Evolutionary conservation across 64 coral and sea anemone genomes (phyloP).

Genomic region (Porites lutea): DNA sequence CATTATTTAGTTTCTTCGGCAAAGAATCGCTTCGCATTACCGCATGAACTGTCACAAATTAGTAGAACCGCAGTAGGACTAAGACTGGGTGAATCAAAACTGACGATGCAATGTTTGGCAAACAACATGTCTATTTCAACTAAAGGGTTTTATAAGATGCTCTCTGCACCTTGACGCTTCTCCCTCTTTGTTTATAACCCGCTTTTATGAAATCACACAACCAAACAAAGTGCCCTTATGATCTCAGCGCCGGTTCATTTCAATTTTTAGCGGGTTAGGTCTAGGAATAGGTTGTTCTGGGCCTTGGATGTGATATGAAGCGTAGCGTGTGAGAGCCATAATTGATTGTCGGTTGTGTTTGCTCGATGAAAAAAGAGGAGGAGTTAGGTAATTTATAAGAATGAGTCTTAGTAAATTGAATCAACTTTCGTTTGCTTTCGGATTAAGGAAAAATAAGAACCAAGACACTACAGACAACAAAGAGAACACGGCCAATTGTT

Average conservation of each 20-base stretch:
- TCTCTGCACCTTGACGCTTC: constrained; percentile 14
- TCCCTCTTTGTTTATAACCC: not conserved
- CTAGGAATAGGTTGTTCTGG: not conserved
- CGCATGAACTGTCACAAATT: constrained; percentile 17
- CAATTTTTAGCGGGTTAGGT: not conserved
- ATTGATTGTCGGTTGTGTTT: constrained; percentile 81
- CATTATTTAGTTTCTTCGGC: constrained; percentile 10
- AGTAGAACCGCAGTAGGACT: constrained; percentile 38
- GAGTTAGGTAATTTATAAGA: constrained; percentile 60
- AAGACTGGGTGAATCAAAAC: constrained; percentile 36
- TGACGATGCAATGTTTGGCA: constrained; percentile 69
- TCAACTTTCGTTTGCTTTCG: constrained; percentile 73
- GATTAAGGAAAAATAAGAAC: constrained; percentile 43
- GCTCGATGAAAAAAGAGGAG: constrained; percentile 74
- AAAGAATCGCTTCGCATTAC: constrained; percentile 12
- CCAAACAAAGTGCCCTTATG: constrained; percentile 14
- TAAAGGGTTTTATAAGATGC: constrained; percentile 63
- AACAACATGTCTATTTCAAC: constrained; percentile 73
- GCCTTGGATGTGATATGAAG: not conserved
- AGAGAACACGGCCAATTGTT: not conserved
- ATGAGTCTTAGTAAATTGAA: constrained; percentile 76
- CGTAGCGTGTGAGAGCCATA: constrained; percentile 20
- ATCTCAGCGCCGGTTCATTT: constrained; percentile 35
- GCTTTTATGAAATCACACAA: constrained; percentile 52
- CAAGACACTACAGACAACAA: constrained; percentile 6